Base-by-base conservation (phyloP, 2,113 vertebrate genomes). In the Corydoras sp. region DNA sequence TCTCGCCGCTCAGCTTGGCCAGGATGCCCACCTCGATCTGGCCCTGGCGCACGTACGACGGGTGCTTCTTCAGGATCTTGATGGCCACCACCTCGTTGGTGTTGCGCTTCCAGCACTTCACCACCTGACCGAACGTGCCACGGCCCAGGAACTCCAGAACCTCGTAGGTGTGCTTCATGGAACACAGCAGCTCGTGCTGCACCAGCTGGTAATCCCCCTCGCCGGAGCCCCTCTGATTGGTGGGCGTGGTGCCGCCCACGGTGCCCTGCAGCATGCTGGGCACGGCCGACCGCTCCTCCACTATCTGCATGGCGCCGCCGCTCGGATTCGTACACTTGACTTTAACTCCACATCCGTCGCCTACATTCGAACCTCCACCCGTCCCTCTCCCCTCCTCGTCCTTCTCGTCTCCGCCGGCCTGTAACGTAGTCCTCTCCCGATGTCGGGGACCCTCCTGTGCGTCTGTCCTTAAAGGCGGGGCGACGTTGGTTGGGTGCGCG, bases 21-120 rank as follows among this genome's bases (percentile, higher is more conserved):
- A 99, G 81, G 84, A 99, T 99, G 89, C 95, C 91, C 82, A 98
- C 96, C 91, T 99, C 96, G 73, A 99, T 97, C 81, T 98, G 95
- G 35, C 95, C 96, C 77, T 99, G 96, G 0, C 96, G 94, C 68
- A 94, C 96, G 12, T 99, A 98, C 0, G 96, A 99, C 74, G 96
- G 96, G 82, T 97, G 96, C 80, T 98, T 98, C 90, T 99, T 99
- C 80, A 99, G 77, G 83, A 99, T 98, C 83, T 99, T 99, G 73
- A 99, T 88, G 2, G 96, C 96, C 87, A 99, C 95, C 0, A 96
- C 90, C 80, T 98, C 95, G 62, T 90, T 94, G 2, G 94, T 95
- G 79, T 93, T 95, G 70, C 95, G 92, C 80, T 96, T 97, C 94
- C 94, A 98, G 88, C 96, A 98, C 82, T 98, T 98, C 60, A 96